Conservation (phyloP, 1,140 invertebrate genomes). For the Drosophila lini region DNA sequence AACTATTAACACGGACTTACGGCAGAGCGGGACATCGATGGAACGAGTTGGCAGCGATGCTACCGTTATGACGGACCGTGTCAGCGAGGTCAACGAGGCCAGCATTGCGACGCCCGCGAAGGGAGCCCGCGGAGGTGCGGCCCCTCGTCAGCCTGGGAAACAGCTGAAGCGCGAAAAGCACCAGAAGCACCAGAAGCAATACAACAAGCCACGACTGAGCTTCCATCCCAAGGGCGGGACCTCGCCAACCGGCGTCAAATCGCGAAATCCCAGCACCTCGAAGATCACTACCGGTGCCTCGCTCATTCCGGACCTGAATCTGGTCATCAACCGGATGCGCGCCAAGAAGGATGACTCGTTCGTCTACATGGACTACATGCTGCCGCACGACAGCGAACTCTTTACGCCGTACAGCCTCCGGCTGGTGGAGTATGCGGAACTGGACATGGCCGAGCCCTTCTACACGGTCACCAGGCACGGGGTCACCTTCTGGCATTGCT, state of each 20-base stretch:
- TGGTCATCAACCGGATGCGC: slow-evolving; percentile 55
- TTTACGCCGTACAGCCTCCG: slow-evolving; percentile 89
- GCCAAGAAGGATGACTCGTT: slow-evolving; percentile 85
- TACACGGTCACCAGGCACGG: slow-evolving; percentile 89
- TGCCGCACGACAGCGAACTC: slow-evolving; percentile 88
- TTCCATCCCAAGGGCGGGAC: not conserved
- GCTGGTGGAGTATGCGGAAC: slow-evolving; percentile 87
- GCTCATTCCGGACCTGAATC: slow-evolving; percentile 72
- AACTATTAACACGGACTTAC: not conserved
- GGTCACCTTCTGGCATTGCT: slow-evolving; percentile 88
- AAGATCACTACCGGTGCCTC: slow-evolving; percentile 76
- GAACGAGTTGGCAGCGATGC: slow-evolving; percentile 11
- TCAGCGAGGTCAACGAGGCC: slow-evolving; percentile 1
- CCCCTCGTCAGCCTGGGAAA: not conserved
- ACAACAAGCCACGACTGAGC: not conserved
- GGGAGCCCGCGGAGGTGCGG: not conserved
- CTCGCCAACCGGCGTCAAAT: not conserved
- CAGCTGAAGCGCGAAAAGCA: not conserved
- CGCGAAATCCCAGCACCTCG: not conserved
- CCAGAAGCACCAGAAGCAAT: not conserved
- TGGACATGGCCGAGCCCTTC: slow-evolving; percentile 87
- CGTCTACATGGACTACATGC: slow-evolving; percentile 89
- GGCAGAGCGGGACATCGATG: not conserved
- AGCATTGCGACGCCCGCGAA: not conserved
- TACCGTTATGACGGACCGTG: not conserved